Percentiles rank a stretch among this genome's conserved stretches.
phyloP scores from a whole-genome alignment of 1,140 invertebrate genomes.

The Scaptomyza graminum region DNA sequence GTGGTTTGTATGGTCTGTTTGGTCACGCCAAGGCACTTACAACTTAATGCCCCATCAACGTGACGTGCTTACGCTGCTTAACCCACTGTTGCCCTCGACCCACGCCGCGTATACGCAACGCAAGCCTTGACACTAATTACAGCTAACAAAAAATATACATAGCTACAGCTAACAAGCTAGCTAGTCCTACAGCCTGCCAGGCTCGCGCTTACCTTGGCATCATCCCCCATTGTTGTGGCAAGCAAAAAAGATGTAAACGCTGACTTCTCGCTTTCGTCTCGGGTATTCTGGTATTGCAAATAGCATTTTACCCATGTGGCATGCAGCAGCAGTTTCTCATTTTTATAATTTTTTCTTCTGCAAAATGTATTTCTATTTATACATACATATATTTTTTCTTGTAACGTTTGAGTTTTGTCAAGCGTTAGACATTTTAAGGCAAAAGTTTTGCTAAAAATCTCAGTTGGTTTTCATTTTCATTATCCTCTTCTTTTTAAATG shows the following conservation, averaged over 20 bases:
- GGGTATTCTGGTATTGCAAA: constrained; percentile 55
- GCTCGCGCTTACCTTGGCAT: constrained; percentile 24
- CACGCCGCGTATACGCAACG: constrained; percentile 48
- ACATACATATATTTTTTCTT: not conserved
- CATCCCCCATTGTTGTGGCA: constrained; percentile 18
- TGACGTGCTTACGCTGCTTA: constrained; percentile 59
- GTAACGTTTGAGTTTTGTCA: too few relatives aligned
- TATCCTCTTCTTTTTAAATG: too few relatives aligned
- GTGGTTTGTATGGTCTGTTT: constrained; percentile 23
- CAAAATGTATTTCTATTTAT: constrained; percentile 4
- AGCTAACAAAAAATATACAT: constrained; percentile 47
- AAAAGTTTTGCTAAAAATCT: not conserved
- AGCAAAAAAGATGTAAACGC: too few relatives aligned
- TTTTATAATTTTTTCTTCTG: not conserved
- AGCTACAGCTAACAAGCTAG: constrained; percentile 16
- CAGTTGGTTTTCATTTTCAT: not conserved
- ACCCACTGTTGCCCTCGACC: constrained; percentile 23
- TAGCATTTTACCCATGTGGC: constrained; percentile 11
- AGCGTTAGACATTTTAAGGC: too few relatives aligned
- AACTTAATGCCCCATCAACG: constrained; percentile 73
- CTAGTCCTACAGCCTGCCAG: constrained; percentile 21
- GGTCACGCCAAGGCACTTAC: constrained; percentile 66
- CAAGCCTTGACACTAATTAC: constrained; percentile 76
- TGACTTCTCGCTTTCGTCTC: constrained; percentile 35
- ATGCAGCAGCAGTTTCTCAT: constrained; percentile 11